phyloP scores from a whole-genome alignment of 1,140 invertebrate genomes.

The Lucilia cuprina region DNA sequence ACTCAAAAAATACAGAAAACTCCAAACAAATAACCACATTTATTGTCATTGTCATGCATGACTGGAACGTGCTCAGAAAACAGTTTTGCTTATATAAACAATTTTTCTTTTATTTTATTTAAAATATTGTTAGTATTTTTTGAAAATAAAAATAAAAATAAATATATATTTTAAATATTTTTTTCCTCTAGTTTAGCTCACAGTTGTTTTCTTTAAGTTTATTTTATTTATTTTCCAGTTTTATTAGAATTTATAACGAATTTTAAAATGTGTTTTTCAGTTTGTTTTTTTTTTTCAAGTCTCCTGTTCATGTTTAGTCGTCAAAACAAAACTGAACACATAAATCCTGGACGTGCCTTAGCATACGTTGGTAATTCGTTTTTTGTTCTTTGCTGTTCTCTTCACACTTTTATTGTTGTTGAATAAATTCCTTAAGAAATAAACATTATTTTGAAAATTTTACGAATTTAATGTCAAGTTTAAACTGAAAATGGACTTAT shows the following conservation, averaged over 20 bases:
- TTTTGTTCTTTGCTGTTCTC: not conserved
- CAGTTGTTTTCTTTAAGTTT: conserved; percentile 13
- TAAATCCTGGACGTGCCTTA: conserved; percentile 27
- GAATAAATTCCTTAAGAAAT: not conserved
- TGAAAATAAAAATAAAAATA: too few relatives aligned
- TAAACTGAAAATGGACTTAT: not conserved
- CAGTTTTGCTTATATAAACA: not conserved
- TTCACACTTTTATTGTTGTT: not conserved
- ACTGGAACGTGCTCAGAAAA: conserved; percentile 31
- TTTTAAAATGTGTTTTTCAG: not conserved
- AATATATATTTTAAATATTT: not conserved
- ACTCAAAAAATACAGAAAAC: not conserved
- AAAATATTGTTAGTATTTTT: not conserved
- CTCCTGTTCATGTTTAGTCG: not conserved
- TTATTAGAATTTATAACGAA: not conserved
- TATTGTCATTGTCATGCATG: conserved; percentile 32
- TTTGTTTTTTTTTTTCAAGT: not conserved
- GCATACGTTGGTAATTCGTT: not conserved
- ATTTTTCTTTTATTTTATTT: not conserved
- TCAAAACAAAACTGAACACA: conserved; percentile 21
- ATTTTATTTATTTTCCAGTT: not conserved
- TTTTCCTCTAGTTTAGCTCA: not conserved
- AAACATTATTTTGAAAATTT: not conserved
- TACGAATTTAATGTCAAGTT: not conserved
- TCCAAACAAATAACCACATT: conserved; percentile 18